Evolutionary conservation across 2,113 vertebrate species (phyloP).

Genomic region (Myxocyprinus asiaticus): DNA sequence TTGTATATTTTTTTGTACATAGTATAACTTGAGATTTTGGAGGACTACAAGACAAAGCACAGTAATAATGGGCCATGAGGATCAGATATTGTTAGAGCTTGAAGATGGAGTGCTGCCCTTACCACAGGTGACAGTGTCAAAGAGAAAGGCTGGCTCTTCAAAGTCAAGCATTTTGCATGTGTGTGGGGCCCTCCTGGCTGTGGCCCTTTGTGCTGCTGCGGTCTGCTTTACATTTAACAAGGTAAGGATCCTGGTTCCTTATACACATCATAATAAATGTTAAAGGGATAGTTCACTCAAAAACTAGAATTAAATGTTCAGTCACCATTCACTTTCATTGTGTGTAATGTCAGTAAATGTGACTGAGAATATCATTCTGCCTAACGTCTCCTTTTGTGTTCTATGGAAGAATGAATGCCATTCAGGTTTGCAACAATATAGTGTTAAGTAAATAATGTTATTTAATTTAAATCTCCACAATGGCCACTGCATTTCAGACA

Average conservation of each 20-base stretch:
- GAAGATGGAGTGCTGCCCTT: conserved; percentile 5
- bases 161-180: conserved; percentile 34
- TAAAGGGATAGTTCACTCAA: no score
- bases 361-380: no score
- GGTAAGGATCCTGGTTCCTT: conserved; percentile 52
- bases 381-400: no score
- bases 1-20: not conserved
- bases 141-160: not conserved
- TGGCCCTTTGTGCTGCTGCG: conserved; percentile 58
- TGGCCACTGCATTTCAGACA: not conserved
- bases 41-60: conserved; percentile 11
- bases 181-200: conserved; percentile 27
- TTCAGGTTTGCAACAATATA: no score
- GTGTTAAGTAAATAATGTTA: no score
- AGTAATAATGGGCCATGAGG: conserved; percentile 58
- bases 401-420: no score
- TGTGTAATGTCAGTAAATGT: no score
- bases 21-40: not conserved
- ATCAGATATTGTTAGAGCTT: conserved; percentile 41
- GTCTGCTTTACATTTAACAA: conserved; percentile 53
- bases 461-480: no score
- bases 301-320: no score
- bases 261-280: no score
- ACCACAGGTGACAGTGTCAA: conserved; percentile 22
- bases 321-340: no score